phyloP scores from a whole-genome alignment of 2,113 vertebrate genomes.

The Peucedramus taeniatus region DNA sequence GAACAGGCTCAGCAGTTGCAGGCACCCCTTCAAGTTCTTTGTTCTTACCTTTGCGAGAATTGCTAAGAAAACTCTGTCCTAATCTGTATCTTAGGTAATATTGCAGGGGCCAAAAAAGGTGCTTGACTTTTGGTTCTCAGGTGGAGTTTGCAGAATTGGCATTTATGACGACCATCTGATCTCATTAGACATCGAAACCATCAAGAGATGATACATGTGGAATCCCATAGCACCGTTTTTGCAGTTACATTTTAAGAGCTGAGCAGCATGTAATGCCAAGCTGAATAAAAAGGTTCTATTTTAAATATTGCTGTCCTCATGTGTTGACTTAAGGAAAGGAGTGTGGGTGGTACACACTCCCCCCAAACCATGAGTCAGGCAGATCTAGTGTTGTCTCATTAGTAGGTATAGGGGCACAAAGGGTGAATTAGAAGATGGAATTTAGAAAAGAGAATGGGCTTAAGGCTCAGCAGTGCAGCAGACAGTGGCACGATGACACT shows the following conservation, averaged over 20 bases:
- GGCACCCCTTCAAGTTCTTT: not conserved
- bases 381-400: not conserved
- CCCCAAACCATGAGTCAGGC: not conserved
- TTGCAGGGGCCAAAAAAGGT: not conserved
- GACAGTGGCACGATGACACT: not conserved
- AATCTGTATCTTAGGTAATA: not conserved
- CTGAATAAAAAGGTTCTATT: not conserved
- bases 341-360: too few species aligned
- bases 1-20: not conserved
- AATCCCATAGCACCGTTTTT: not conserved
- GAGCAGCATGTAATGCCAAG: not conserved
- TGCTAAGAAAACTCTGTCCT: not conserved
- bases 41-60: not conserved
- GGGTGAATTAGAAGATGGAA: not conserved
- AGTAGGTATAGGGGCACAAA: not conserved
- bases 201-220: not conserved
- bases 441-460: not conserved
- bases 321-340: not conserved
- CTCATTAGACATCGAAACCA: not conserved
- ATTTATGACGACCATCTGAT: not conserved
- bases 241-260: not conserved
- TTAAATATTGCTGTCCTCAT: not conserved
- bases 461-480: not conserved
- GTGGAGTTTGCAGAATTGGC: not conserved
- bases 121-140: not conserved